A percentile compares a stretch with the other conserved stretches of the same genome.
Conservation (phyloP, 2,888 invertebrate species). For the Tipula helvola region DNA sequence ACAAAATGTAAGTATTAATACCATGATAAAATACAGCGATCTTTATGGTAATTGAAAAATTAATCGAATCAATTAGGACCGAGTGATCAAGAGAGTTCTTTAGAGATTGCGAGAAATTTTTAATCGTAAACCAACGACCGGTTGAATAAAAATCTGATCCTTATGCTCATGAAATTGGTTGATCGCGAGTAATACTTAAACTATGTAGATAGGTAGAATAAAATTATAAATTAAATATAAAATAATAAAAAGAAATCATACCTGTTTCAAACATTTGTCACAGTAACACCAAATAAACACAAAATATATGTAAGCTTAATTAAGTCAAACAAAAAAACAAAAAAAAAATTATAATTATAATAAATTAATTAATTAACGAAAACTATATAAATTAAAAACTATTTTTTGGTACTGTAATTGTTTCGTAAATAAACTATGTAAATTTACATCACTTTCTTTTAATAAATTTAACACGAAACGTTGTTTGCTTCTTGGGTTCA, state of each 20-base stretch:
- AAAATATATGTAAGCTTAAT: neutral
- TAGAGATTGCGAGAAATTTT: no score
- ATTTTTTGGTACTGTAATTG: neutral
- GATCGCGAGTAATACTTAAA: no score
- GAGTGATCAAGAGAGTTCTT: no score
- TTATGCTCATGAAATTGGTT: no score
- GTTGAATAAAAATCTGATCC: no score
- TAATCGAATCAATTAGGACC: no score
- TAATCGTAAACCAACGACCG: no score
- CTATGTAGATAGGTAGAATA: neutral
- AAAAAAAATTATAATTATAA: neutral
- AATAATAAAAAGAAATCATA: slow-evolving; percentile 8
- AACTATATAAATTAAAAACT: neutral
- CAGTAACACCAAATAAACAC: slow-evolving; percentile 4
- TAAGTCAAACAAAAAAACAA: neutral
- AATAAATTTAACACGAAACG: neutral
- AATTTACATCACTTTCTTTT: neutral
- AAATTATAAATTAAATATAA: neutral
- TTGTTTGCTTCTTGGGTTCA: neutral
- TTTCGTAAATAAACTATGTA: neutral
- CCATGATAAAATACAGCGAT: no score
- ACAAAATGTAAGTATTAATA: no score
- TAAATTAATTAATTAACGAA: neutral
- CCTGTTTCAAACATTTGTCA: slow-evolving; percentile 12
- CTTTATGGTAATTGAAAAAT: no score